Evolutionary conservation across 92 coral and sea anemone genomes (phyloP), one percentile per base, ranked within the genome.

Genomic region (Epizoanthus illoricatus): DNA sequence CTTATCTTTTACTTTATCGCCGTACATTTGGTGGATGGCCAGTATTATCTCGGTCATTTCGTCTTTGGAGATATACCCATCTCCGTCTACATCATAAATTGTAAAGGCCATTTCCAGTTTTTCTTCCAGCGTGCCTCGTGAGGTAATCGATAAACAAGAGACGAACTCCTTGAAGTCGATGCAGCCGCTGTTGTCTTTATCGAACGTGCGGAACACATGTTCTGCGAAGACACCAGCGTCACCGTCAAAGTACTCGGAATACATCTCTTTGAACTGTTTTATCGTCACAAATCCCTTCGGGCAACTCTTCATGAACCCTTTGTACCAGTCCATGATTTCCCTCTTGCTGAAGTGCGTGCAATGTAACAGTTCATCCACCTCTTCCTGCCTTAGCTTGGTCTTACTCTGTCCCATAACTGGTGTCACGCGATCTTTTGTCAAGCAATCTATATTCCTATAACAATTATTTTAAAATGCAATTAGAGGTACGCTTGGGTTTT

Each of bases 81-180:
- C 93, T 12, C 97, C 98, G 66, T 97, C 94, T 5, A 97, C 89
- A 60, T 97, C 99, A 74, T 97, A 97, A 73, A 97, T 90, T 33
- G 81, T 84, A 74, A 97, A 97, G 6, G 99, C 99, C 99, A 98
- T 93, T 19, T 93, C 99, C 68, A 97, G 78, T 73, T 97, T 97
- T 84, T 97, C 98, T 60, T 97, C 99, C 13, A 92, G 86, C 59
- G 80, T 93, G 20, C 99, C 99, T 1, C 99, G 90, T 0, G 99
- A 93, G 5, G 99, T 91, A 76, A 91, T 85, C 2, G 99, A 97
- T 3, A 97, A 75, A 42, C 98, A 93, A 20, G 90, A 84, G 92
- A 97, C 83, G 84, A 97, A 97, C 65, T 97, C 99, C 79, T 93
- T 90, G 80, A 97, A 97, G 87, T 97, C 99, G 63, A 90, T 90